Conservation (phyloP, 2,888 invertebrate species). For the Ctenicera cuprea region DNA sequence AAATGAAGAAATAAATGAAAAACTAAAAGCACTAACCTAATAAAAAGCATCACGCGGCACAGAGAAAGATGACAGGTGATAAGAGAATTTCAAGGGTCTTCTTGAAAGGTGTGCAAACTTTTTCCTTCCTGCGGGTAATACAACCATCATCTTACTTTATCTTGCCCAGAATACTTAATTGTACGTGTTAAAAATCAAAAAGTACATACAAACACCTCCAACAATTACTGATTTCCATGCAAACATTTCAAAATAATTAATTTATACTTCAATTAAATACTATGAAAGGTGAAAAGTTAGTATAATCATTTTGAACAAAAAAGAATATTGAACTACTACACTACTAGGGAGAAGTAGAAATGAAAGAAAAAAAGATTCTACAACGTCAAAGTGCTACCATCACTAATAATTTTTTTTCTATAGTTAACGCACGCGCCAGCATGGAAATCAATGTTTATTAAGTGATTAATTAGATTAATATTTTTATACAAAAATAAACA, state of each 20-base stretch:
- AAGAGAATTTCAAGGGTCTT: conserved; percentile 84
- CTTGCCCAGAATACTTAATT: conserved; percentile 55
- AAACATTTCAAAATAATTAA: conserved; percentile 46
- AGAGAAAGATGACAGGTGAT: conserved; percentile 86
- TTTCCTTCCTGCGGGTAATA: conserved; percentile 75
- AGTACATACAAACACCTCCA: conserved; percentile 7
- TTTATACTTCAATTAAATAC: conserved; percentile 45
- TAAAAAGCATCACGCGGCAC: conserved; percentile 77
- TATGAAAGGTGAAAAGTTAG: conserved; percentile 28
- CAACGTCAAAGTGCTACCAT: conserved; percentile 46
- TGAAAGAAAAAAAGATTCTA: conserved; percentile 39
- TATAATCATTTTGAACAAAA: conserved; percentile 25
- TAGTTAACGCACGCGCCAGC: conserved; percentile 71
- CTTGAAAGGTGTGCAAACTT: conserved; percentile 84
- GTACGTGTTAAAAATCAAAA: conserved; percentile 41
- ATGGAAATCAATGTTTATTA: conserved; percentile 70
- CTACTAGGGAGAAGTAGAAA: conserved; percentile 28
- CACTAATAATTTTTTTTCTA: conserved; percentile 38
- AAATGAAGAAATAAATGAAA: conserved; percentile 57
- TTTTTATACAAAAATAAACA: conserved; percentile 53
- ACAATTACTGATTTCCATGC: conserved; percentile 59
- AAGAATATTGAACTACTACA: conserved; percentile 41
- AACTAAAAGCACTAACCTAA: conserved; percentile 70
- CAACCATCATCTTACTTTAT: conserved; percentile 73
- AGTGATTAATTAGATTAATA: conserved; percentile 49